Percentiles rank a stretch among this genome's conserved stretches.
Conservation (phyloP, 2,888 invertebrate species). For the Lampropteryx suffumata region DNA sequence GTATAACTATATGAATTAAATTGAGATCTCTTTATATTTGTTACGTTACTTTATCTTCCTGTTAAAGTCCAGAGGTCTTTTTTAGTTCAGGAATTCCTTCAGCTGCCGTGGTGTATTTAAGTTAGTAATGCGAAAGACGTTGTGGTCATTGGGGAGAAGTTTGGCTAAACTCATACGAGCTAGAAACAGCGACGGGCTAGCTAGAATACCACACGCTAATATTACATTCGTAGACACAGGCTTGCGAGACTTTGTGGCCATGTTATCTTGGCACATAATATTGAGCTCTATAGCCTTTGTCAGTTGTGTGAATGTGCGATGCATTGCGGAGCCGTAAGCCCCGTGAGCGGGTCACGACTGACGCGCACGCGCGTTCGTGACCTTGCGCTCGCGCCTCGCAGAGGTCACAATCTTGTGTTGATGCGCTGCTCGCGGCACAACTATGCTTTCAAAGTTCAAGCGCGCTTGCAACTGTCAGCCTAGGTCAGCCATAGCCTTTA, state of each 20-base stretch:
- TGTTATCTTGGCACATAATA: slow-evolving; percentile 49
- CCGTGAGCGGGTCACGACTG: slow-evolving; percentile 81
- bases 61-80: no score
- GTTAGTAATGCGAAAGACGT: no score
- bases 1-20: neutral
- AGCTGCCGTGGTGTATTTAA: neutral
- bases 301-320: slow-evolving; percentile 59
- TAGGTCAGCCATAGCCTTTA: slow-evolving; percentile 24
- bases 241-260: slow-evolving; percentile 55
- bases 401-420: slow-evolving; percentile 76
- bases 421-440: slow-evolving; percentile 64
- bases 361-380: slow-evolving; percentile 81
- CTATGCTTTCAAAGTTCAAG: slow-evolving; percentile 57
- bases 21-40: no score
- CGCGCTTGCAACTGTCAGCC: slow-evolving; percentile 32
- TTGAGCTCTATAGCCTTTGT: slow-evolving; percentile 65
- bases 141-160: no score
- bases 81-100: no score
- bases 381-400: slow-evolving; percentile 78
- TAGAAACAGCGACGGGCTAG: slow-evolving; percentile 44
- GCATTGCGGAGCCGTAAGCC: slow-evolving; percentile 49
- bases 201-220: slow-evolving; percentile 46
- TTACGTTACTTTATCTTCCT: no score
- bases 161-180: slow-evolving; percentile 26
- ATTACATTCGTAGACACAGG: slow-evolving; percentile 52